phyloP scores from a whole-genome alignment of 2,797 vertebrate species.

The Botia kubotai region DNA sequence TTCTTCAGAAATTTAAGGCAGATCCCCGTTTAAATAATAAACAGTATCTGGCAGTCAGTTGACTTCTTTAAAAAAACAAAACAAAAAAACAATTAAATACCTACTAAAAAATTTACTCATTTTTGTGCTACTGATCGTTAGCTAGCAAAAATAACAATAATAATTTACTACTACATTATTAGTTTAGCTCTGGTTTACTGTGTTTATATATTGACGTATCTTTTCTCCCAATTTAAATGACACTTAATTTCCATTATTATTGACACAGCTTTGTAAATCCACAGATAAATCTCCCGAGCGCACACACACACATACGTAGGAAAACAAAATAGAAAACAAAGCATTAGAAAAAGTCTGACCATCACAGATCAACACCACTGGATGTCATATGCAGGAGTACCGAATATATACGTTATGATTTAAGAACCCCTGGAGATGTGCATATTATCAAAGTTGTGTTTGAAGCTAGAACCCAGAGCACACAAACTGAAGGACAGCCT shows the following conservation, averaged over 20 bases:
- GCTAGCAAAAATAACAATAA: conserved; percentile 76
- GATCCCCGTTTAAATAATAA: conserved; percentile 78
- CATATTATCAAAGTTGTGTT: conserved; percentile 39
- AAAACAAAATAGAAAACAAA: conserved; percentile 29
- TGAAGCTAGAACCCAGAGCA: conserved; percentile 7
- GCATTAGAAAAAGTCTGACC: conserved; percentile 44
- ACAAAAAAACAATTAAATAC: not conserved
- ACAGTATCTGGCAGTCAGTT: conserved; percentile 61
- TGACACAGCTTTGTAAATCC: conserved; percentile 15
- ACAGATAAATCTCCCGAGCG: conserved; percentile 23
- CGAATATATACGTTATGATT: conserved; percentile 4
- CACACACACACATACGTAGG: conserved; percentile 8
- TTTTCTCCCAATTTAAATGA: conserved; percentile 5
- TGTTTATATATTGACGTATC: conserved; percentile 21
- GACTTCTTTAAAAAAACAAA: conserved; percentile 31
- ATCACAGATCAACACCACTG: conserved; percentile 33
- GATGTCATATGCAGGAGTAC: conserved; percentile 39
- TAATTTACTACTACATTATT: conserved; percentile 69
- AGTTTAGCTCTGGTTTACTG: conserved; percentile 28
- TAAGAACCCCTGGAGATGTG: conserved; percentile 26
- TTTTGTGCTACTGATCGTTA: conserved; percentile 81
- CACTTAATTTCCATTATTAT: not conserved
- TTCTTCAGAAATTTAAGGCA: conserved; percentile 81
- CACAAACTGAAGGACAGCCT: conserved; percentile 33
- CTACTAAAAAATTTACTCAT: conserved; percentile 64